These are phyloP conservation scores for Exephanes ischioxanthus DNA, from an alignment of 2,888 invertebrate species.

Conservation along the genomic window DNA sequence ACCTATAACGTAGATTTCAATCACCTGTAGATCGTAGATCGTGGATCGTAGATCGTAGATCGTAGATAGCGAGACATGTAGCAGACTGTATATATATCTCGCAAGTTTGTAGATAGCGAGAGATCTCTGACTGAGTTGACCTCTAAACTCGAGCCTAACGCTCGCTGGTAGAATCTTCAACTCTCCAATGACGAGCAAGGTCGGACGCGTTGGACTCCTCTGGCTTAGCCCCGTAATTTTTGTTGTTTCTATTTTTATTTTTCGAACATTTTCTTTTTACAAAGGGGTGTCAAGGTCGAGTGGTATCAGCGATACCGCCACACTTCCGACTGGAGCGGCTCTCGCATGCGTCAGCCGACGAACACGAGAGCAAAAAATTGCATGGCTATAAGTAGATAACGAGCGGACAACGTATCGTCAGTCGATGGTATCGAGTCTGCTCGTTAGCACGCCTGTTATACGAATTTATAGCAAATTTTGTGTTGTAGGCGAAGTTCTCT, in stretches of 20 bases:
- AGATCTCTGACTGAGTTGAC: constrained; percentile 14
- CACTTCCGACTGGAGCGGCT: constrained; percentile 7
- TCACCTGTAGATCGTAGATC: background rate
- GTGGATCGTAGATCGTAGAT: background rate
- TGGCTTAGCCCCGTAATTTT: background rate
- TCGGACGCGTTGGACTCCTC: background rate
- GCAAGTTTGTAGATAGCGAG: background rate
- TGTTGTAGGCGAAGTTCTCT: constrained; percentile 31
- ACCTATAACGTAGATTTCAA: background rate
- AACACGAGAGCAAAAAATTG: constrained; percentile 20
- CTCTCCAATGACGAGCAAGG: constrained; percentile 29
- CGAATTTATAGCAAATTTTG: constrained; percentile 12
- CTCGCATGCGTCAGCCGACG: constrained; percentile 8
- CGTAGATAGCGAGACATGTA: no score
- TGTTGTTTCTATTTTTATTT: background rate
- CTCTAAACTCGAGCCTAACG: constrained; percentile 32
- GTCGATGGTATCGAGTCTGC: constrained; percentile 26
- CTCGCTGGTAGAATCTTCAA: constrained; percentile 2
- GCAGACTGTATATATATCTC: background rate
- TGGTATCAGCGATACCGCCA: constrained; percentile 27
- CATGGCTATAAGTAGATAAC: constrained; percentile 58
- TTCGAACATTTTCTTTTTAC: background rate
- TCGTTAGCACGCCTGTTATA: constrained; percentile 20
- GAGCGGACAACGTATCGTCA: constrained; percentile 38
- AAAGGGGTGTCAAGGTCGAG: constrained; percentile 29